Evolutionary conservation across 2,888 invertebrate genomes (phyloP), one percentile per base, ranked within the genome.

Genomic region (Limnephilus auricula): DNA sequence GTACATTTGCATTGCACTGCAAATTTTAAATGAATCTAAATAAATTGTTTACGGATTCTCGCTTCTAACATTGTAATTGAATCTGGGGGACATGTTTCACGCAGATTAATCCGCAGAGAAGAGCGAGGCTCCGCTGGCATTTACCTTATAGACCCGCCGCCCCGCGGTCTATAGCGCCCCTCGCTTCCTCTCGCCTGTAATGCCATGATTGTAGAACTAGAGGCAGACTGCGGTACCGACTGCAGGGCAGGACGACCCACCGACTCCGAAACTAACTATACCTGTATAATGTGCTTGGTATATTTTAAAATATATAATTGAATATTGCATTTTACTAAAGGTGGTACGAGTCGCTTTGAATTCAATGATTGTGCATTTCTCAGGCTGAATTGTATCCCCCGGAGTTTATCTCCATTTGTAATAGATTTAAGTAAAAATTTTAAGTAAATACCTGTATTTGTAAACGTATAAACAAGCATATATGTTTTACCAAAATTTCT

Each of bases 381-480:
- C n/a, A 79, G 79, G 79, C 30, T 79, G 79, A 89, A 89, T 37
- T 37, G 25, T 65, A 83, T 83, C 78, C 90, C 85, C 90, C 90
- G 85, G 90, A 84, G 30, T 31, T 79, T 83, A 31, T 91, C 85
- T 91, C 89, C 89, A 89, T 80, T 89, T 92, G 91, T 88, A 91
- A 85, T 92, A 92, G 92, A 79, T 89, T 89, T 92, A 92, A 92
- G 92, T 84, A 78, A 92, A 80, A 89, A 91, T 91, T 91, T 84
- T 82, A 79, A 89, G 85, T 86, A 85, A 89, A 89, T 45, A 85
- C 50, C 84, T 92, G 92, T 92, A 92, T 90, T 92, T 92, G 92
- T 92, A 92, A 92, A 90, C 92, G 89, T 92, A 92, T 92, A 92
- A 92, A 91, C 90, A 91, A 90, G 90, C 92, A 91, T 91, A 91